A percentile compares a stretch with the other conserved stretches of the same genome.
These are phyloP conservation scores for Andrena bicolor DNA, from an alignment of 2,888 invertebrate genomes.

Conservation along the genomic window DNA sequence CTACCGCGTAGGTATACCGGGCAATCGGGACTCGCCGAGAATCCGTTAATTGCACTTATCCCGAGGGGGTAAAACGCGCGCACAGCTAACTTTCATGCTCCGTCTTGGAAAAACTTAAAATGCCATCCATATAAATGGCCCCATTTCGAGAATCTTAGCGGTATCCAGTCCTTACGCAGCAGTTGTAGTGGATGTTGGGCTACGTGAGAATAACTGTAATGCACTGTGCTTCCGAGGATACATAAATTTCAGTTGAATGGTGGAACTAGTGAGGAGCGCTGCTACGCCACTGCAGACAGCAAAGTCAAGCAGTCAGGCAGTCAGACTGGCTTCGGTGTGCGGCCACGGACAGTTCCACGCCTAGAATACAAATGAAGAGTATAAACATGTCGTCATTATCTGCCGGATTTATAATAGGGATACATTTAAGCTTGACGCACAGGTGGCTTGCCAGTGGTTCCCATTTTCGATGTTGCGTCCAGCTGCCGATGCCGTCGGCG, in stretches of 20 bases:
- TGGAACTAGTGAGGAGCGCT: conserved; percentile 65
- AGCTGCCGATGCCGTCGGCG: too few species aligned
- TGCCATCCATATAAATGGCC: conserved; percentile 60
- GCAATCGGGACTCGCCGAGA: background rate
- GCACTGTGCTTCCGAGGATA: conserved; percentile 73
- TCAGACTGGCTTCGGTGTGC: conserved; percentile 68
- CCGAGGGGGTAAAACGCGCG: background rate
- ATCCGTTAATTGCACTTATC: conserved; percentile 23
- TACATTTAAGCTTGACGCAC: conserved; percentile 74
- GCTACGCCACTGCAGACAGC: conserved; percentile 71
- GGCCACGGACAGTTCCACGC: conserved; percentile 73
- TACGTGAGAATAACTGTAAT: conserved; percentile 77
- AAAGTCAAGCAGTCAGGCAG: conserved; percentile 67
- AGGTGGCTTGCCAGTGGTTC: conserved; percentile 72
- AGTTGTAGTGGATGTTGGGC: conserved; percentile 57
- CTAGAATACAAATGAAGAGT: conserved; percentile 83
- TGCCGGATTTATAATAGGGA: conserved; percentile 81
- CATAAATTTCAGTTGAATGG: conserved; percentile 76
- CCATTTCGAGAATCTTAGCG: conserved; percentile 67
- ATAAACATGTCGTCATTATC: conserved; percentile 84
- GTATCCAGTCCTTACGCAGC: conserved; percentile 54
- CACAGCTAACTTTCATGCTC: conserved; percentile 7
- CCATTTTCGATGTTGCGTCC: conserved; percentile 43
- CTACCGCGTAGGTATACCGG: background rate
- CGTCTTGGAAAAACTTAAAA: conserved; percentile 43